Base-by-base conservation (phyloP, 2,888 invertebrate species). In the Lepidonotus clava region DNA sequence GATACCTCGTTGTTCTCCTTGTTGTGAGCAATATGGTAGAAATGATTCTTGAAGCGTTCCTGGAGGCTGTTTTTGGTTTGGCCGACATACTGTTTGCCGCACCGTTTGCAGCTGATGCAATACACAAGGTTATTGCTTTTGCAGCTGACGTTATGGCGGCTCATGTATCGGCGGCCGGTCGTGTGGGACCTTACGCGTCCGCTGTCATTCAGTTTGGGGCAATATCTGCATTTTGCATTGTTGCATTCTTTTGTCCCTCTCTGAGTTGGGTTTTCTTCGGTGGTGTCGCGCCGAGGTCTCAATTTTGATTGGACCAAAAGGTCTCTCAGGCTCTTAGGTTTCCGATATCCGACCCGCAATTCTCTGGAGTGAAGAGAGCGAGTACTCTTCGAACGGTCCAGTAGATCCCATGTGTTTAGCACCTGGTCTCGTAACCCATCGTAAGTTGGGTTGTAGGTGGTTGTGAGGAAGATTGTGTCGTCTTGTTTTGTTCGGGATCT, bases 71-170 rank as follows among this genome's bases (percentile, higher is more conserved):
- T 8, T 56, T 56, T n/a, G 14, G 56, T 56, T n/a, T 56, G 56
- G 11, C 56, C 56, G n/a, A 56, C 56, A 56, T 56, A 56, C 56
- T 56, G 56, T n/a, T 18, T 56, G n/a, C 56, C 56, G 24, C 56
- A 56, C 14, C 14, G 14, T 11, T 56, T 56, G n/a, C 56, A 56
- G 8, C 14, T 56, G 56, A 56, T 56, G 24, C 56, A 56, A n/a
- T 56, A 56, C 5, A 56, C n/a, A 5, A 56, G 24, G 24, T 56
- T 56, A n/a, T 11, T 14, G 56, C 56, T 56, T 5, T 5, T 18
- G n/a, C 56, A 56, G 56, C 56, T 21, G 14, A 56, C 56, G n/a
- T 56, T 56, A n/a, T 56, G n/a, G 8, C 24, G 8, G 24, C 56
- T 56, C 24, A n/a, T 56, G 56, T 56, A 56, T 11, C 14, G 8